Conservation (phyloP, 1,140 invertebrate genomes). For the Condylostylus longicornis region DNA sequence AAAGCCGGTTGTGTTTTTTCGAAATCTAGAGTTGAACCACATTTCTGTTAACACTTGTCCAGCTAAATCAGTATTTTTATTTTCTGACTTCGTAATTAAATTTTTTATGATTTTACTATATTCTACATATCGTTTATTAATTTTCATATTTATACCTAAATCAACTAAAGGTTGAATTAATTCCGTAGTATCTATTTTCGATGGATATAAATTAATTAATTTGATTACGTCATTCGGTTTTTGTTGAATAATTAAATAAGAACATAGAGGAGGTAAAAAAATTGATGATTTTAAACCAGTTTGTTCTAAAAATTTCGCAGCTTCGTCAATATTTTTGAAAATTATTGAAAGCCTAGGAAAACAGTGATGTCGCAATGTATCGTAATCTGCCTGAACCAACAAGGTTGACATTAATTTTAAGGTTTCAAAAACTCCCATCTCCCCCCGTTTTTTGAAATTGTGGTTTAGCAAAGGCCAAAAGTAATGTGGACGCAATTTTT, state of each 20-base stretch:
- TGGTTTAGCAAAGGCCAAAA: slow-evolving; percentile 26
- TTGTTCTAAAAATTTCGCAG: slow-evolving; percentile 17
- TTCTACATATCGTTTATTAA: slow-evolving; percentile 18
- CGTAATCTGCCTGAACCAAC: slow-evolving; percentile 29
- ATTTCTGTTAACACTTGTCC: slow-evolving; percentile 19
- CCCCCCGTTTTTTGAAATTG: slow-evolving; percentile 14
- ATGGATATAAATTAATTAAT: too few relatives aligned
- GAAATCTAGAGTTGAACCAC: too few relatives aligned
- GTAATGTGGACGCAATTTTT: slow-evolving; percentile 24
- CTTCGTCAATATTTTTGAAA: slow-evolving; percentile 16
- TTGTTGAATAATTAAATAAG: too few relatives aligned
- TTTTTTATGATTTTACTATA: slow-evolving; percentile 17
- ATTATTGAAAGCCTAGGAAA: slow-evolving; percentile 28
- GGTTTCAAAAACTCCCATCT: slow-evolving; percentile 17
- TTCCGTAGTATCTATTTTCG: slow-evolving; percentile 14
- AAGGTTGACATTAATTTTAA: slow-evolving; percentile 30
- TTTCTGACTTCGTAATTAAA: slow-evolving; percentile 11
- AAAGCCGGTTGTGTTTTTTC: too few relatives aligned
- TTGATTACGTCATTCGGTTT: too few relatives aligned
- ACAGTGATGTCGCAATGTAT: slow-evolving; percentile 32
- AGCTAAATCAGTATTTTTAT: slow-evolving; percentile 17
- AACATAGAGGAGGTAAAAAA: too few relatives aligned
- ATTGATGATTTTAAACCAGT: too few relatives aligned
- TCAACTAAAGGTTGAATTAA: slow-evolving; percentile 13
- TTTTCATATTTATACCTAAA: slow-evolving; percentile 17